phyloP scores from a whole-genome alignment of 2,113 vertebrate species.

The Megaceryle maxima region DNA sequence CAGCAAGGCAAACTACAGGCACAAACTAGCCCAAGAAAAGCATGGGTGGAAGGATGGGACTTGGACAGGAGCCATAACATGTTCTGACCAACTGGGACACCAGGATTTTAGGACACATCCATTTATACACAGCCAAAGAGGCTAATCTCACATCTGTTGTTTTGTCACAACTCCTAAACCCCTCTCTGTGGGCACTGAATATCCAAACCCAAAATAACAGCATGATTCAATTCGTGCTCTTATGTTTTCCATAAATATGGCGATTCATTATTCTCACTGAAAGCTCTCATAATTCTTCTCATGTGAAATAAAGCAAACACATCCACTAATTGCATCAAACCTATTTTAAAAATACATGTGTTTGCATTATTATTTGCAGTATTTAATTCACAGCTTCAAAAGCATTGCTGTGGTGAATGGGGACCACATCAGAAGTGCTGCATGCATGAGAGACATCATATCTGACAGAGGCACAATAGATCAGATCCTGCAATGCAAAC shows the following conservation, averaged over 20 bases:
- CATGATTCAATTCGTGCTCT: slow-evolving; percentile 36
- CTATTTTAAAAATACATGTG: neutral
- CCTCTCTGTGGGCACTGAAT: slow-evolving; percentile 34
- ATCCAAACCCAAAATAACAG: slow-evolving; percentile 44
- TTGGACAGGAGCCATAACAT: neutral
- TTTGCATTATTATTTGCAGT: neutral
- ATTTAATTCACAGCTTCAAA: neutral
- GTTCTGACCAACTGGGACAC: slow-evolving; percentile 17
- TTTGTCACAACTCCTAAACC: slow-evolving; percentile 52
- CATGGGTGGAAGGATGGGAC: neutral
- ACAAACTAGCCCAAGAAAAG: neutral
- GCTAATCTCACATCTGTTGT: slow-evolving; percentile 61
- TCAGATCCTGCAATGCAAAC: neutral
- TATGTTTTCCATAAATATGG: slow-evolving; percentile 46
- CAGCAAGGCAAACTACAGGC: neutral
- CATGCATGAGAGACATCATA: neutral
- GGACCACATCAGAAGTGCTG: neutral
- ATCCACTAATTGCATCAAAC: neutral
- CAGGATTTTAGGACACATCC: neutral
- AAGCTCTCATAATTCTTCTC: slow-evolving; percentile 2
- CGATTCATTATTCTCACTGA: neutral
- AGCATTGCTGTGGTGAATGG: neutral
- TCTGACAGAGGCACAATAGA: neutral
- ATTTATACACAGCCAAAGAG: slow-evolving; percentile 41
- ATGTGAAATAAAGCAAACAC: neutral